A percentile compares a stretch with the other conserved stretches of the same genome.
phyloP scores from a whole-genome alignment of 2,113 vertebrate species.

The Acinonyx jubatus region DNA sequence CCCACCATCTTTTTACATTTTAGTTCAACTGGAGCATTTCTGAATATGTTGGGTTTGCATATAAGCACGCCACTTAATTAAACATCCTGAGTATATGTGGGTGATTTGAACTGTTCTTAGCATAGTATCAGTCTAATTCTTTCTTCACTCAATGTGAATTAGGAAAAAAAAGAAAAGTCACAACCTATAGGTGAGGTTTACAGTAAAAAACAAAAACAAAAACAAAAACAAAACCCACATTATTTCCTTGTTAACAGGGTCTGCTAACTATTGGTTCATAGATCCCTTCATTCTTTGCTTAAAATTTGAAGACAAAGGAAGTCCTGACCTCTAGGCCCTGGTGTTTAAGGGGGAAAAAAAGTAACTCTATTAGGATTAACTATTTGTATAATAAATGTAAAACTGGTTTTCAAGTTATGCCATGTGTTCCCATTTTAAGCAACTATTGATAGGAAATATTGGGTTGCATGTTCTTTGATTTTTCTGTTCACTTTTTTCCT shows the following conservation, averaged over 20 bases:
- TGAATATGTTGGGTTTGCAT: conserved; percentile 28
- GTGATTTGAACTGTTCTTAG: conserved; percentile 58
- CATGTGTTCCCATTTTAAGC: conserved; percentile 28
- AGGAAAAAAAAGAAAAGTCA: conserved; percentile 39
- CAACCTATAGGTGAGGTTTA: conserved; percentile 35
- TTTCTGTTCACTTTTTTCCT: conserved; percentile 46
- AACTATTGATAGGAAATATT: conserved; percentile 4
- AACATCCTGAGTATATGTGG: conserved; percentile 24
- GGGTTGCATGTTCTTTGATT: conserved; percentile 64
- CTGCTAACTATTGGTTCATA: neutral
- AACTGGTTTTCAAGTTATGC: neutral
- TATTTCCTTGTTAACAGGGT: neutral
- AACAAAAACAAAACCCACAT: no score
- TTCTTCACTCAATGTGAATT: neutral
- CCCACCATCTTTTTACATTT: neutral
- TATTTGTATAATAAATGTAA: neutral
- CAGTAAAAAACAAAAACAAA: neutral
- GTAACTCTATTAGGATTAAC: conserved; percentile 36
- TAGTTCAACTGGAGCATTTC: neutral
- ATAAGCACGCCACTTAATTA: conserved; percentile 69
- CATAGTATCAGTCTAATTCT: neutral
- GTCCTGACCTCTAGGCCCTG: neutral
- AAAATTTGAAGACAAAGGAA: conserved; percentile 59
- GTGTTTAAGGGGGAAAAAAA: neutral
- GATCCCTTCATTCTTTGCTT: conserved; percentile 9